Conservation (phyloP, 2,113 vertebrate species). For the Aptenodytes forsteri region DNA sequence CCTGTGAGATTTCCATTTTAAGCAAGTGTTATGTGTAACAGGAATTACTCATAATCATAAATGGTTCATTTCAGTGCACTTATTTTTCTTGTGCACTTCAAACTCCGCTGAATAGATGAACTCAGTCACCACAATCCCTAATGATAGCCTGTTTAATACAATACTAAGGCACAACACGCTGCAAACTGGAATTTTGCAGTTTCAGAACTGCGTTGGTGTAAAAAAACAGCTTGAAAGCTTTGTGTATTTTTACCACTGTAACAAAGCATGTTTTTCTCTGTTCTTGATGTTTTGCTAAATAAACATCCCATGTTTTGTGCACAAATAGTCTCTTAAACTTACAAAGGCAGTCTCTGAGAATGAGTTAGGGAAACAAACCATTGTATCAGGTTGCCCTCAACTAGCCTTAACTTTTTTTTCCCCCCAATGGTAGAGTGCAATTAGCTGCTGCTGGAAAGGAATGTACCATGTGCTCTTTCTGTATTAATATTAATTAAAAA, state of each 20-base stretch:
- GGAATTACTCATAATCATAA: not conserved
- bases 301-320: conserved; percentile 59
- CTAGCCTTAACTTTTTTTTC: conserved; percentile 17
- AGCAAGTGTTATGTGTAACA: not conserved
- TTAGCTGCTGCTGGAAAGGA: conserved; percentile 29
- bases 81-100: conserved; percentile 49
- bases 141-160: not conserved
- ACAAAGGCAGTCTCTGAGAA: not conserved
- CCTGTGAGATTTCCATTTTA: not conserved
- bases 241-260: conserved; percentile 58
- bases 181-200: not conserved
- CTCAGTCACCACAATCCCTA: not conserved
- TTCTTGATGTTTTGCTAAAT: conserved; percentile 63
- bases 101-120: not conserved
- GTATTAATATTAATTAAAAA: conserved; percentile 56
- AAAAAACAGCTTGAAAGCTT: conserved; percentile 28
- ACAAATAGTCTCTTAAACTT: conserved; percentile 15
- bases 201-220: not conserved
- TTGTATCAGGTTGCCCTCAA: not conserved
- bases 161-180: not conserved
- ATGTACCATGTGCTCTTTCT: conserved; percentile 53
- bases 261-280: conserved; percentile 56
- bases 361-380: not conserved
- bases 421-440: not conserved
- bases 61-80: conserved; percentile 37